Percentiles rank a stretch among this genome's conserved stretches.
Conservation (phyloP, 1,140 invertebrate genomes). For the Monochamus saltuarius region DNA sequence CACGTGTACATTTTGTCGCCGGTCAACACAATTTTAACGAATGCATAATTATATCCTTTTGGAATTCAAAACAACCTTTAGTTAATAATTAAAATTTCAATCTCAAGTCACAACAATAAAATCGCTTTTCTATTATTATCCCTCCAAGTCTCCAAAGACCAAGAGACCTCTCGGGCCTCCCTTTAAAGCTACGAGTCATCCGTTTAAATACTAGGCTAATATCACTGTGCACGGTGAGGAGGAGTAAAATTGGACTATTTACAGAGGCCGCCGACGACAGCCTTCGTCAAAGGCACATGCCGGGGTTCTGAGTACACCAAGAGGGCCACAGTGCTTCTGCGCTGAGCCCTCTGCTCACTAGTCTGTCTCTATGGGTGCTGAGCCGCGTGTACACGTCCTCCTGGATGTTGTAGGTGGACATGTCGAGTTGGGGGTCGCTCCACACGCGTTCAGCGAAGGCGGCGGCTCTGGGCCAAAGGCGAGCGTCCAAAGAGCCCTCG, state of each 20-base stretch:
- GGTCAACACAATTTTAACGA: no score
- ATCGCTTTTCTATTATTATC: no score
- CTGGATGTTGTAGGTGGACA: slow-evolving; percentile 33
- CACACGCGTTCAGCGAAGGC: slow-evolving; percentile 66
- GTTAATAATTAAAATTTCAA: no score
- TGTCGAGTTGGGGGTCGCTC: slow-evolving; percentile 47
- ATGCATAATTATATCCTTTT: no score
- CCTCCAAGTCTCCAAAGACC: background rate
- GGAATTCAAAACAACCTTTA: no score
- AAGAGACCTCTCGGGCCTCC: background rate
- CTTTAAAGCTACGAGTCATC: background rate
- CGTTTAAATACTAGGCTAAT: slow-evolving; percentile 35
- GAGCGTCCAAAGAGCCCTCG: slow-evolving; percentile 61
- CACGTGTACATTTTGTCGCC: no score
- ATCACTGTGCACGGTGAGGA: slow-evolving; percentile 35
- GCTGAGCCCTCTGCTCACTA: slow-evolving; percentile 62
- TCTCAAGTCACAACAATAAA: no score
- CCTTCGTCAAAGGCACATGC: slow-evolving; percentile 62
- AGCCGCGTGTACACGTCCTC: slow-evolving; percentile 67
- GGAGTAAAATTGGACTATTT: slow-evolving; percentile 9
- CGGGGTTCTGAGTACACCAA: slow-evolving; percentile 73
- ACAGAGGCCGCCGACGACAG: slow-evolving; percentile 4
- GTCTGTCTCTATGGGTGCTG: slow-evolving; percentile 63
- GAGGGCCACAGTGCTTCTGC: slow-evolving; percentile 72
- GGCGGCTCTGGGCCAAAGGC: slow-evolving; percentile 70